A percentile compares a stretch with the other conserved stretches of the same genome.
Conservation (phyloP, 2,888 invertebrate species). For the Allophyes oxyacanthae region DNA sequence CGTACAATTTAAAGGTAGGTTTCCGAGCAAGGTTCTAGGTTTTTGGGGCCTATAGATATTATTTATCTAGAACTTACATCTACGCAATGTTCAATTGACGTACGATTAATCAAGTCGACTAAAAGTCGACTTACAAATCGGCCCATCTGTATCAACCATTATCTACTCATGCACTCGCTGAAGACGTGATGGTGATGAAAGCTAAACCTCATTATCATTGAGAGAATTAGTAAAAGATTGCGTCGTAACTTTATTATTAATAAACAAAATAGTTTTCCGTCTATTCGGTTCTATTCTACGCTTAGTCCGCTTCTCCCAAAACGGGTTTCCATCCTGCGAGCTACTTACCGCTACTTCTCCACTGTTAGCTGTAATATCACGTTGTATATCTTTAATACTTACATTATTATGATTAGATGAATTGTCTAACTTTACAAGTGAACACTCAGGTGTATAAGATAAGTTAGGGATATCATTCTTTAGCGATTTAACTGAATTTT, state of each 20-base stretch:
- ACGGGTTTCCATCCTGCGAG: slow-evolving; percentile 84
- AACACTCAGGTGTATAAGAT: slow-evolving; percentile 72
- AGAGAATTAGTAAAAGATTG: slow-evolving; percentile 69
- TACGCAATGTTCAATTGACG: slow-evolving; percentile 10
- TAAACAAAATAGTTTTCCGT: slow-evolving; percentile 85
- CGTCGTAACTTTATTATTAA: slow-evolving; percentile 84
- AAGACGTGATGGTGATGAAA: slow-evolving; percentile 44
- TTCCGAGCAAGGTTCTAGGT: slow-evolving; percentile 3
- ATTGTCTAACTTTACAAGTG: slow-evolving; percentile 67
- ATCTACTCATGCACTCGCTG: slow-evolving; percentile 19
- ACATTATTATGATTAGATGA: slow-evolving; percentile 66
- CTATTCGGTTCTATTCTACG: slow-evolving; percentile 83
- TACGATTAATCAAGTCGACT: background rate
- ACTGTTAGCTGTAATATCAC: slow-evolving; percentile 69
- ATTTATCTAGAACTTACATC: slow-evolving; percentile 20
- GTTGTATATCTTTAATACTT: slow-evolving; percentile 65
- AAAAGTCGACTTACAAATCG: background rate
- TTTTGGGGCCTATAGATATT: background rate
- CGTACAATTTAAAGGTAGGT: background rate
- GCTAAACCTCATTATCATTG: slow-evolving; percentile 63
- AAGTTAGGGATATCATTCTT: slow-evolving; percentile 73
- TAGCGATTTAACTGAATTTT: slow-evolving; percentile 86
- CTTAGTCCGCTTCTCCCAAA: slow-evolving; percentile 83
- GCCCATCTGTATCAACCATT: slow-evolving; percentile 10
- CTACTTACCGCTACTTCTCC: slow-evolving; percentile 77